A percentile compares a stretch with the other conserved stretches of the same genome.
These are phyloP conservation scores for Megaustenia siamemsis DNA, from an alignment of 2,888 invertebrate genomes.

Conservation along the genomic window DNA sequence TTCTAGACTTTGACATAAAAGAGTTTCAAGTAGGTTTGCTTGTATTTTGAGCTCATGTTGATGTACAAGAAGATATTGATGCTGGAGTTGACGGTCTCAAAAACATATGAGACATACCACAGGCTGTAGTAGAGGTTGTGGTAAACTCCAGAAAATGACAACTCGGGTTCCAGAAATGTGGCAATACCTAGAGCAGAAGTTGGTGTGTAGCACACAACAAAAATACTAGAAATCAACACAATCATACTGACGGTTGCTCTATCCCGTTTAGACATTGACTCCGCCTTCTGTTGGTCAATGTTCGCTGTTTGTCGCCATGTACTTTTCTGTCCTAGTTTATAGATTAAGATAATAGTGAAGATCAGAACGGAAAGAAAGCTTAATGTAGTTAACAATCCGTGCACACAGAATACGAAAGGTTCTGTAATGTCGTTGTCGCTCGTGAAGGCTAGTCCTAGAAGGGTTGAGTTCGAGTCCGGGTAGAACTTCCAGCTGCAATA, in stretches of 20 bases:
- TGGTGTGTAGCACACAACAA: neutral
- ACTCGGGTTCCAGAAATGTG: neutral
- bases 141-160: neutral
- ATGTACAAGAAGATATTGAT: neutral
- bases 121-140: neutral
- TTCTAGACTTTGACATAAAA: too few species aligned
- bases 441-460: neutral
- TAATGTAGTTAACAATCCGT: neutral
- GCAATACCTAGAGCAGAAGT: neutral
- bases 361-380: neutral
- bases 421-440: neutral
- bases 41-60: neutral
- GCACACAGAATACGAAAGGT: neutral
- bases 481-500: neutral
- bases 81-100: neutral
- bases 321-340: neutral
- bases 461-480: neutral
- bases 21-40: neutral
- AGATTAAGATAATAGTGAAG: neutral
- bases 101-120: neutral
- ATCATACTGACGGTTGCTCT: neutral
- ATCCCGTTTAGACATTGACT: neutral
- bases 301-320: neutral
- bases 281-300: neutral
- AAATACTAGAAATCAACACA: neutral